Evolutionary conservation across 30 jellyfish, hydroid and myxozoan genomes (phyloP).

Genomic region (Catostylus mosaicus): DNA sequence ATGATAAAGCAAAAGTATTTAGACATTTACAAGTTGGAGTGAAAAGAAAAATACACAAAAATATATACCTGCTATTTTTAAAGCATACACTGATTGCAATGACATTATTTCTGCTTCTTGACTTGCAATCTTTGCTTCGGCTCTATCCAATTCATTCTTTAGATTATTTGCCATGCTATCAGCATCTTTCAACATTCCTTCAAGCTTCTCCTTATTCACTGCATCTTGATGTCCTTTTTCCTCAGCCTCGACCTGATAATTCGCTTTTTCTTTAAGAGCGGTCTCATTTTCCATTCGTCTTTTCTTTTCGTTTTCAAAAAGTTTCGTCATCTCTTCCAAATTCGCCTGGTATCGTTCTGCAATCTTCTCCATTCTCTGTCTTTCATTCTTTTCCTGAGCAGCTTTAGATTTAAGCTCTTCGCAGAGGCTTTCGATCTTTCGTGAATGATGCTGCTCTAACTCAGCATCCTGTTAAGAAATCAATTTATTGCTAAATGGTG

Average conservation of each 20-base stretch:
- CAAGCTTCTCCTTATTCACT: slow-evolving; percentile 38
- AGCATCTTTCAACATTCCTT: slow-evolving; percentile 43
- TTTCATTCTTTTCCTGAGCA: slow-evolving; percentile 60
- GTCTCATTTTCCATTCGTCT: slow-evolving; percentile 56
- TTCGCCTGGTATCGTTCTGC: slow-evolving; percentile 75
- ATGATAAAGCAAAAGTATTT: no score
- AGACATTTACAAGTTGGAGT: no score
- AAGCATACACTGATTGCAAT: slow-evolving; percentile 34
- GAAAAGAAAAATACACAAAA: not conserved
- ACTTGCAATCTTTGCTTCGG: slow-evolving; percentile 53
- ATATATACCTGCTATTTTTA: slow-evolving; percentile 47
- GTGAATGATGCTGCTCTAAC: slow-evolving; percentile 51
- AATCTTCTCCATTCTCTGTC: slow-evolving; percentile 64
- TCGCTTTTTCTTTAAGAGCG: slow-evolving; percentile 28
- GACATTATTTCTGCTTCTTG: slow-evolving; percentile 55
- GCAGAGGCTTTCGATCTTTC: slow-evolving; percentile 46
- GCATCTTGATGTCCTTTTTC: slow-evolving; percentile 60
- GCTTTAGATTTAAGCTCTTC: slow-evolving; percentile 49
- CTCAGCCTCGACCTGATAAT: slow-evolving; percentile 37
- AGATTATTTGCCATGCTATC: not conserved
- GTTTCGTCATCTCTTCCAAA: slow-evolving; percentile 71
- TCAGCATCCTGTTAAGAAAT: slow-evolving; percentile 38
- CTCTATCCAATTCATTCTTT: slow-evolving; percentile 41
- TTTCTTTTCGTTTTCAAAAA: slow-evolving; percentile 64
- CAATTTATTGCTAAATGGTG: no score